A percentile compares a stretch with the other conserved stretches of the same genome.
phyloP scores from a whole-genome alignment of 2,888 invertebrate species.

The Latrodectus elegans region DNA sequence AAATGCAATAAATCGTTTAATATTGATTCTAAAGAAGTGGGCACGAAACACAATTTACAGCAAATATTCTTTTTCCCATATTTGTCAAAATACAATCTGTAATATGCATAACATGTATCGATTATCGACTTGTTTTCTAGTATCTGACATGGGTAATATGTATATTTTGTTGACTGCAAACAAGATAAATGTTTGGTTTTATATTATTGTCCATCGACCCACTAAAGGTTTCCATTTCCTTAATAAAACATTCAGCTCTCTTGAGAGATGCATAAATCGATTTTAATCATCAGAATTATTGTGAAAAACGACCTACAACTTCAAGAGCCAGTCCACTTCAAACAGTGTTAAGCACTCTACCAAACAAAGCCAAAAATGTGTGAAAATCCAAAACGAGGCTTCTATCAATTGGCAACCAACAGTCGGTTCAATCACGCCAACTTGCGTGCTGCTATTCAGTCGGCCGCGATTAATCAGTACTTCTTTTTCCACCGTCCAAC shows the following conservation, averaged over 20 bases:
- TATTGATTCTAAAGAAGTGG: too few relatives aligned
- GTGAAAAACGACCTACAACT: background rate
- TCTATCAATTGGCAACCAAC: constrained; percentile 22
- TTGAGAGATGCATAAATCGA: background rate
- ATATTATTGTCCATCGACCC: too few relatives aligned
- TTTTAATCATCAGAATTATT: constrained; percentile 22
- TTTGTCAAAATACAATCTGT: too few relatives aligned
- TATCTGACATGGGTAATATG: too few relatives aligned
- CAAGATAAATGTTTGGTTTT: too few relatives aligned
- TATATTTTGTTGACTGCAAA: too few relatives aligned
- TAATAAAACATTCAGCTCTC: background rate
- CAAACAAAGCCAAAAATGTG: background rate
- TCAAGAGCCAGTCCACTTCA: background rate
- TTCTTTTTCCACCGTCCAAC: constrained; percentile 9
- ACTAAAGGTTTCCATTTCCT: background rate
- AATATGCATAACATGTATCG: too few relatives aligned
- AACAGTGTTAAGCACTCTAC: background rate
- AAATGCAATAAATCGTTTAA: too few relatives aligned
- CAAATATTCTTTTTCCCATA: too few relatives aligned
- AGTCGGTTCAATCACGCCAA: constrained; percentile 41
- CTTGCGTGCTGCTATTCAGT: constrained; percentile 30
- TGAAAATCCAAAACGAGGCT: constrained; percentile 24
- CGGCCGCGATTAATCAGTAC: constrained; percentile 26
- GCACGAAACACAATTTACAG: too few relatives aligned
- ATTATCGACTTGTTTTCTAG: too few relatives aligned